Percentiles rank a stretch among this genome's conserved stretches.
Evolutionary conservation across 2,113 vertebrate species (phyloP).

Genomic region (Nannospalax galili): DNA sequence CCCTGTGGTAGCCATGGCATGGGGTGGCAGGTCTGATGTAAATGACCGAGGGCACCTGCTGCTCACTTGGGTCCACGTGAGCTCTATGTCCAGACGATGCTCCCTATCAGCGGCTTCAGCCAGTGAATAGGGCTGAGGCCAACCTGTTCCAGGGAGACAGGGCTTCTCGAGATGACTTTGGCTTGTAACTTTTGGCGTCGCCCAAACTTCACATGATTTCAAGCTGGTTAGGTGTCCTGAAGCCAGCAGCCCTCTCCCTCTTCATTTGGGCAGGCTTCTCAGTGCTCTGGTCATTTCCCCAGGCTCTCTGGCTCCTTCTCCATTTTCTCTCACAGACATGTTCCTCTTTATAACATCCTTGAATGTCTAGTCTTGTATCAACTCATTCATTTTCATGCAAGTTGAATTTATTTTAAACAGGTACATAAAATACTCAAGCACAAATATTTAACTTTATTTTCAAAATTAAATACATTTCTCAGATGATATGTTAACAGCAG

Average conservation of each 20-base stretch:
- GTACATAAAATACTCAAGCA: not conserved
- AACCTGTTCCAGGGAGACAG: not conserved
- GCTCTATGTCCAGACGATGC: not conserved
- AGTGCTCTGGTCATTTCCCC: not conserved
- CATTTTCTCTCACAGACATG: not conserved
- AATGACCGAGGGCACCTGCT: not conserved
- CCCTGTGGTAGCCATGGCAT: not conserved
- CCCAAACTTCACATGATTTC: not conserved
- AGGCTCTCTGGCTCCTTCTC: not conserved
- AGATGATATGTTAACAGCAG: not conserved
- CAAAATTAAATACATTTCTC: not conserved
- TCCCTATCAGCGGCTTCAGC: not conserved
- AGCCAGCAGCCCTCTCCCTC: not conserved
- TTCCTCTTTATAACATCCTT: not conserved
- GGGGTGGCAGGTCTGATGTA: not conserved
- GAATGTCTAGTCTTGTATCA: conserved; percentile 34
- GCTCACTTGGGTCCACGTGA: not conserved
- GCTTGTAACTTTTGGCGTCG: not conserved
- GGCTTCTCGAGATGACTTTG: not conserved
- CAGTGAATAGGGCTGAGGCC: not conserved
- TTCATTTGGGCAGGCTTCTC: not conserved
- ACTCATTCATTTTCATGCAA: not conserved
- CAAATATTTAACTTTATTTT: not conserved
- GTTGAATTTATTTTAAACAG: not conserved
- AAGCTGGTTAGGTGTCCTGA: not conserved